These are phyloP conservation scores for Limnephilus auricula DNA, from an alignment of 2,888 invertebrate species.

Conservation along the genomic window DNA sequence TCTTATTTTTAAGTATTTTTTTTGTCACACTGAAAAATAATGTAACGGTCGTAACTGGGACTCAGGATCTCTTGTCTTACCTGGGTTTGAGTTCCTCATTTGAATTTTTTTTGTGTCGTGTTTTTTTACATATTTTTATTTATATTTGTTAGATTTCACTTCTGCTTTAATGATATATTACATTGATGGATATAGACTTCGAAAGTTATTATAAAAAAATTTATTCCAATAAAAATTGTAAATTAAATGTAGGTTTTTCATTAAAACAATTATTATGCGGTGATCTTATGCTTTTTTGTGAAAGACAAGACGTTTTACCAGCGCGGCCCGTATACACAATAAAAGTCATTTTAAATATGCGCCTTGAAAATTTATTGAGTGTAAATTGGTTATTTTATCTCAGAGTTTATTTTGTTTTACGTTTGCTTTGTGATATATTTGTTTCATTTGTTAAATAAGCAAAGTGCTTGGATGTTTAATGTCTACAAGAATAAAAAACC, in stretches of 20 bases:
- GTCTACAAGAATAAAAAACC: too few relatives aligned
- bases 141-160: too few relatives aligned
- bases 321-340: neutral
- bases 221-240: neutral
- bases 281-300: neutral
- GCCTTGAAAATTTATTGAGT: neutral
- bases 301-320: neutral
- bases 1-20: too few relatives aligned
- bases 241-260: neutral
- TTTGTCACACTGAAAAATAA: too few relatives aligned
- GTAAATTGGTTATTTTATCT: neutral
- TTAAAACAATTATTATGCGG: neutral
- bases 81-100: too few relatives aligned
- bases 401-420: neutral
- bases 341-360: neutral
- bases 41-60: too few relatives aligned
- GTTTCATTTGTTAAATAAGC: neutral
- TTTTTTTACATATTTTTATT: too few relatives aligned
- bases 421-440: neutral
- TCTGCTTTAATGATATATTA: too few relatives aligned
- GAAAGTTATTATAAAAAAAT: too few relatives aligned
- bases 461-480: neutral
- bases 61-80: too few relatives aligned
- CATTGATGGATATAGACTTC: too few relatives aligned
- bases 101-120: too few relatives aligned